A percentile compares a stretch with the other conserved stretches of the same genome.
Evolutionary conservation across 2,888 invertebrate genomes (phyloP).

Genomic region (Camptogramma bilineatum): DNA sequence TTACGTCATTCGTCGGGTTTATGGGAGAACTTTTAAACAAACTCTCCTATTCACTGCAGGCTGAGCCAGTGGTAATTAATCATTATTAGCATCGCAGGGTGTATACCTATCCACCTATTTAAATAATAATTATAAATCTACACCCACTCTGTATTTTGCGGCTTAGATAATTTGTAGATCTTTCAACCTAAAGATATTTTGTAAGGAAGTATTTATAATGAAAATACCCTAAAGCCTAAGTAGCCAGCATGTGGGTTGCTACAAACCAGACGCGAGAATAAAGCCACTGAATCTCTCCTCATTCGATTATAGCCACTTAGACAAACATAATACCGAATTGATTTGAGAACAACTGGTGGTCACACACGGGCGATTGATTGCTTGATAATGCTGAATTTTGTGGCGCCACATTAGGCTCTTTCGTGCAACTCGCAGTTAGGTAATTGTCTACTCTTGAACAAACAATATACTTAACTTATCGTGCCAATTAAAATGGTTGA

Average conservation of each 20-base stretch:
- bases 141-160: background rate
- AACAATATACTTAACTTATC: background rate
- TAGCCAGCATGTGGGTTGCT: conserved; percentile 38
- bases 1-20: conserved; percentile 67
- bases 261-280: conserved; percentile 45
- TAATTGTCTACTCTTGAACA: no score
- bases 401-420: no score
- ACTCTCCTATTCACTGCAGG: conserved; percentile 15
- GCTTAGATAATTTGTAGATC: background rate
- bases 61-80: conserved; percentile 1
- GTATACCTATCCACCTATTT: background rate
- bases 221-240: conserved; percentile 18
- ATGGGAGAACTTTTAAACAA: conserved; percentile 46
- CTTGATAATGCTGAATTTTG: no score
- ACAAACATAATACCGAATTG: conserved; percentile 64
- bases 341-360: conserved; percentile 57
- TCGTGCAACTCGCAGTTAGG: no score
- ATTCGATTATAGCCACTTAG: conserved; percentile 60
- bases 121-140: no score
- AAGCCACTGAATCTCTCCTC: conserved; percentile 55
- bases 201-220: conserved; percentile 2
- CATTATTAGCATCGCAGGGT: background rate
- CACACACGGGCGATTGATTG: conserved; percentile 14
- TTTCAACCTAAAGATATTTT: background rate
- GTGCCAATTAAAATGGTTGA: background rate